A percentile compares a stretch with the other conserved stretches of the same genome.
These are phyloP conservation scores for Carassius gibelio DNA, from an alignment of 2,113 vertebrate genomes.

Conservation along the genomic window DNA sequence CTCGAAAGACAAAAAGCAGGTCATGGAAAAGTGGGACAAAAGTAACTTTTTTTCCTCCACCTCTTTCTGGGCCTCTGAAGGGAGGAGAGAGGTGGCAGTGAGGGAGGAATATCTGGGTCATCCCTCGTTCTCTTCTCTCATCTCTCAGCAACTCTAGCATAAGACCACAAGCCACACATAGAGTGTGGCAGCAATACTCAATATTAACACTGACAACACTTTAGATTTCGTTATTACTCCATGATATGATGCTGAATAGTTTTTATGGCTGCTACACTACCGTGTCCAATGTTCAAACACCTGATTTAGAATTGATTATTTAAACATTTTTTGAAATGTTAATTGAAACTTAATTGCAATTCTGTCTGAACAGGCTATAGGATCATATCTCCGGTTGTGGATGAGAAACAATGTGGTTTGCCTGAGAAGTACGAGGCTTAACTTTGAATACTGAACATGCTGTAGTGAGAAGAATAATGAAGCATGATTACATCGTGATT, in stretches of 20 bases:
- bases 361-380: no score
- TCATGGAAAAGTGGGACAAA: constrained; percentile 70
- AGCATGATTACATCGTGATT: constrained; percentile 26
- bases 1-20: constrained; percentile 69
- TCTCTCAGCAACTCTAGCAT: background rate
- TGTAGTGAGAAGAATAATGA: constrained; percentile 41
- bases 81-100: constrained; percentile 45
- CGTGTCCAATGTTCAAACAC: background rate
- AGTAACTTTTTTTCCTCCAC: constrained; percentile 51
- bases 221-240: background rate
- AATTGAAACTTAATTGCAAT: background rate
- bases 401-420: background rate
- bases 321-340: background rate
- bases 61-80: constrained; percentile 51
- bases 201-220: background rate
- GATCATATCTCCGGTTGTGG: background rate
- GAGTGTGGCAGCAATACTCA: constrained; percentile 30
- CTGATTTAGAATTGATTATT: background rate
- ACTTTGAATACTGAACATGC: constrained; percentile 37
- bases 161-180: background rate
- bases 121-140: background rate
- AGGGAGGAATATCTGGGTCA: constrained; percentile 61
- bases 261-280: background rate
- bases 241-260: background rate
- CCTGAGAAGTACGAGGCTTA: background rate